Conservation (phyloP, 2,888 invertebrate genomes). For the Drosophila fulvimacula region DNA sequence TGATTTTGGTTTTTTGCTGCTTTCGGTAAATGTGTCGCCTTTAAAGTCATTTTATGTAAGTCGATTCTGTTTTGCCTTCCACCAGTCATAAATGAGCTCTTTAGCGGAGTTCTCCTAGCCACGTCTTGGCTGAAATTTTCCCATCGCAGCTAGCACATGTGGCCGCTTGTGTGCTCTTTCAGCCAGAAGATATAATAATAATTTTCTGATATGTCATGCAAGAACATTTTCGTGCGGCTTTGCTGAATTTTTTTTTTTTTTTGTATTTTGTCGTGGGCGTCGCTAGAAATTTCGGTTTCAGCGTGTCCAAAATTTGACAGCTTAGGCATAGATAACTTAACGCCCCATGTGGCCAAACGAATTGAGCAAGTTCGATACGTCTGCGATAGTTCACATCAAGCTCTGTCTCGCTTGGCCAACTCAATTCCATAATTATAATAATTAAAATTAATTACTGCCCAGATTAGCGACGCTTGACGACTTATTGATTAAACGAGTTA, state of each 20-base stretch:
- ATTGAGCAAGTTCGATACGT: conserved; percentile 38
- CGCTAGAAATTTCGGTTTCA: conserved; percentile 30
- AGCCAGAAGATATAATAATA: conserved; percentile 73
- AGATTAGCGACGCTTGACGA: neutral
- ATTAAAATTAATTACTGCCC: conserved; percentile 11
- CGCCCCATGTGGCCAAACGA: conserved; percentile 43
- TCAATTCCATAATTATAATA: conserved; percentile 6
- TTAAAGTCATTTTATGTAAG: conserved; percentile 79
- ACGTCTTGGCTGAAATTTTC: conserved; percentile 51
- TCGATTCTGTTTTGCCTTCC: conserved; percentile 71
- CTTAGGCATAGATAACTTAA: conserved; percentile 36
- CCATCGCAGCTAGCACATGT: conserved; percentile 55
- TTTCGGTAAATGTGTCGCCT: conserved; percentile 78
- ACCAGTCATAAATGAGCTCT: conserved; percentile 43
- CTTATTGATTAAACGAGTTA: conserved; percentile 3
- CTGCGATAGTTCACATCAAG: conserved; percentile 15
- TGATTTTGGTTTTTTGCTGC: conserved; percentile 38
- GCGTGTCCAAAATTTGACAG: conserved; percentile 53
- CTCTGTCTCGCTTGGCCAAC: neutral
- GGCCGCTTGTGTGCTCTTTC: conserved; percentile 71
- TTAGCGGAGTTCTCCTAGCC: conserved; percentile 36
- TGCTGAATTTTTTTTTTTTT: conserved; percentile 4
- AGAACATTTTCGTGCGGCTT: conserved; percentile 53
- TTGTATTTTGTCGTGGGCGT: conserved; percentile 45
- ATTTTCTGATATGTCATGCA: conserved; percentile 75